Conservation (phyloP, 1,140 invertebrate species). For the Eciton burchellii region DNA sequence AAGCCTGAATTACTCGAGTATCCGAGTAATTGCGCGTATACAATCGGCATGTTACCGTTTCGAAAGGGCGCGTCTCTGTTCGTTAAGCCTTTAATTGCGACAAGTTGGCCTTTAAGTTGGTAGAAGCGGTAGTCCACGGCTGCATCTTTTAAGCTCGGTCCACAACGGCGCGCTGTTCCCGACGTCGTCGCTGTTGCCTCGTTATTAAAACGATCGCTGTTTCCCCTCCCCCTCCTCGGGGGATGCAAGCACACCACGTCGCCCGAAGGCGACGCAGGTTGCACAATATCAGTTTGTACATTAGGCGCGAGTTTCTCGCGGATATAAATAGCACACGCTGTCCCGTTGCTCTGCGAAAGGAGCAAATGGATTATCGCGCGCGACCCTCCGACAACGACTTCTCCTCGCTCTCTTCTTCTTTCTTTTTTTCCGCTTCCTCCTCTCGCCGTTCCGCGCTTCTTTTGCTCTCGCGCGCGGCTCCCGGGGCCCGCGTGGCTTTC, state of each 20-base stretch:
- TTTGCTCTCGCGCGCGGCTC: conserved; percentile 60
- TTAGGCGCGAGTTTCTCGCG: conserved; percentile 82
- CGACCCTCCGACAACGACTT: conserved; percentile 53
- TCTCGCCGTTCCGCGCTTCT: conserved; percentile 66
- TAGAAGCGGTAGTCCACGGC: too few species aligned
- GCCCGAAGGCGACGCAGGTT: conserved; percentile 47
- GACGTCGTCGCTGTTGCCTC: too few species aligned
- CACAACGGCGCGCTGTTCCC: too few species aligned
- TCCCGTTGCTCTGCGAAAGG: conserved; percentile 73
- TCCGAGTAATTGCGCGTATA: too few species aligned
- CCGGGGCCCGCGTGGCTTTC: conserved; percentile 62
- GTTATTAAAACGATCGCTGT: conserved; percentile 1
- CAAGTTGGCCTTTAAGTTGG: too few species aligned
- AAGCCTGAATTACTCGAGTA: too few species aligned
- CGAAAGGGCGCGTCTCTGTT: too few species aligned
- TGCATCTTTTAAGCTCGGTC: too few species aligned
- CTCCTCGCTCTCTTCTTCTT: conserved; percentile 66
- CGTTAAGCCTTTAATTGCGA: too few species aligned
- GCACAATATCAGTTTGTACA: conserved; percentile 75
- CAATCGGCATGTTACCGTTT: too few species aligned
- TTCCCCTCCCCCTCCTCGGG: not conserved
- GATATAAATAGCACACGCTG: conserved; percentile 83
- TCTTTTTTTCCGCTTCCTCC: conserved; percentile 61
- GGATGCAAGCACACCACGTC: not conserved
- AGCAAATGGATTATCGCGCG: conserved; percentile 81